Conservation (phyloP, 2,113 vertebrate genomes). For the Clarias gariepinus region DNA sequence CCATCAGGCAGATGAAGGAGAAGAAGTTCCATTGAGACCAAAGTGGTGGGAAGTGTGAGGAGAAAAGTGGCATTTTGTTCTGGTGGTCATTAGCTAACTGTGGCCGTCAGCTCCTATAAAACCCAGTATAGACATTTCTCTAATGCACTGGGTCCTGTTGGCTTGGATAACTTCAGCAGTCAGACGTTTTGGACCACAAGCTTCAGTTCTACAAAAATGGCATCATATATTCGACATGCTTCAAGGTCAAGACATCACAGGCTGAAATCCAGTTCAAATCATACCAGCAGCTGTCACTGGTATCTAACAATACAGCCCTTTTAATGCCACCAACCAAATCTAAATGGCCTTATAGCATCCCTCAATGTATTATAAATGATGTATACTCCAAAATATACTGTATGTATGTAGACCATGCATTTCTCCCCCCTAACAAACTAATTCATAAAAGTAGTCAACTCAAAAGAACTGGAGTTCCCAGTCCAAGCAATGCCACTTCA, state of each 20-base stretch:
- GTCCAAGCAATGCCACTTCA: slow-evolving; percentile 17
- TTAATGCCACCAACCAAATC: slow-evolving; percentile 29
- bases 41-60: slow-evolving; percentile 30
- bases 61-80: slow-evolving; percentile 46
- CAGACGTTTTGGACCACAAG: slow-evolving; percentile 23
- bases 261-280: slow-evolving; percentile 42
- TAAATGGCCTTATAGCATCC: slow-evolving; percentile 43
- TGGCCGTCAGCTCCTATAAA: slow-evolving; percentile 5
- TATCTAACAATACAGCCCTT: slow-evolving; percentile 19
- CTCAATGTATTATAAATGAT: slow-evolving; percentile 13
- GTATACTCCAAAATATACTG: slow-evolving; percentile 2
- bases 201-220: slow-evolving; percentile 29
- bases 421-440: slow-evolving; percentile 41
- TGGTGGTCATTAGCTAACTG: background rate
- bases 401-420: slow-evolving; percentile 32
- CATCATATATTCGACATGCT: background rate
- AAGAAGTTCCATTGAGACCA: slow-evolving; percentile 5
- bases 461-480: slow-evolving; percentile 7
- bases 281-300: slow-evolving; percentile 18
- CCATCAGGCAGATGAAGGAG: slow-evolving; percentile 25
- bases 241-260: slow-evolving; percentile 18
- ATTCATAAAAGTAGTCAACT: slow-evolving; percentile 6
- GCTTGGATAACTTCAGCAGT: slow-evolving; percentile 20
- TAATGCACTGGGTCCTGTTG: slow-evolving; percentile 23
- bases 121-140: slow-evolving; percentile 18